Conservation (phyloP, 2,797 vertebrate genomes). For the Rousettus madagascariensis region DNA sequence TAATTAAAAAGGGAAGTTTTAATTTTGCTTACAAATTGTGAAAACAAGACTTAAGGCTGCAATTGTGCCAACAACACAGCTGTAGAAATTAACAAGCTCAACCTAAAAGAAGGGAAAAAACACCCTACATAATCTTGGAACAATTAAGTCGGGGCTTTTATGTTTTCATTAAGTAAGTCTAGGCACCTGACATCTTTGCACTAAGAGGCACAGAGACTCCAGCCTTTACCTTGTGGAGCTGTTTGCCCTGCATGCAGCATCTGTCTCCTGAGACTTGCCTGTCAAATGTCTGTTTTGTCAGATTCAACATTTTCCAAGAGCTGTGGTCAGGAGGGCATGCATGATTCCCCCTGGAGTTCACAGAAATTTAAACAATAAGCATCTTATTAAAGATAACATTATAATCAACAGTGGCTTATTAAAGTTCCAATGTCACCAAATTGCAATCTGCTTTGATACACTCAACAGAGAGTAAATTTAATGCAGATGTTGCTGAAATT, state of each 20-base stretch:
- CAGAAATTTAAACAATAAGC: conserved; percentile 59
- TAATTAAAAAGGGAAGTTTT: conserved; percentile 80
- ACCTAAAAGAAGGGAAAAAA: conserved; percentile 65
- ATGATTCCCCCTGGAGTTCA: background rate
- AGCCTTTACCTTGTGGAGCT: background rate
- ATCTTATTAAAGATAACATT: conserved; percentile 61
- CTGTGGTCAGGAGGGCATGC: background rate
- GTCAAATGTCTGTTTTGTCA: background rate
- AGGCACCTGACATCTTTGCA: conserved; percentile 69
- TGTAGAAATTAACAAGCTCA: conserved; percentile 79
- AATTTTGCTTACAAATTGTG: conserved; percentile 80
- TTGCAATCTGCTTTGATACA: conserved; percentile 30
- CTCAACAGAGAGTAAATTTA: background rate
- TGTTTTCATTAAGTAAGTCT: conserved; percentile 75
- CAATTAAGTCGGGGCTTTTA: conserved; percentile 75
- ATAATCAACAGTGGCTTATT: conserved; percentile 57
- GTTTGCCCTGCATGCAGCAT: conserved; percentile 13
- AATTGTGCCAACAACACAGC: conserved; percentile 74
- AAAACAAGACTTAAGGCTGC: conserved; percentile 76
- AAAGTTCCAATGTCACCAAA: conserved; percentile 21
- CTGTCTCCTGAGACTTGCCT: conserved; percentile 54
- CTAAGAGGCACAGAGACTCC: background rate
- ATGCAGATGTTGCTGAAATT: background rate
- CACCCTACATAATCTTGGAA: conserved; percentile 64
- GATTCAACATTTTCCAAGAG: conserved; percentile 50